Base-by-base conservation (phyloP, 1,140 invertebrate species). In the Matsumurasca onukii region DNA sequence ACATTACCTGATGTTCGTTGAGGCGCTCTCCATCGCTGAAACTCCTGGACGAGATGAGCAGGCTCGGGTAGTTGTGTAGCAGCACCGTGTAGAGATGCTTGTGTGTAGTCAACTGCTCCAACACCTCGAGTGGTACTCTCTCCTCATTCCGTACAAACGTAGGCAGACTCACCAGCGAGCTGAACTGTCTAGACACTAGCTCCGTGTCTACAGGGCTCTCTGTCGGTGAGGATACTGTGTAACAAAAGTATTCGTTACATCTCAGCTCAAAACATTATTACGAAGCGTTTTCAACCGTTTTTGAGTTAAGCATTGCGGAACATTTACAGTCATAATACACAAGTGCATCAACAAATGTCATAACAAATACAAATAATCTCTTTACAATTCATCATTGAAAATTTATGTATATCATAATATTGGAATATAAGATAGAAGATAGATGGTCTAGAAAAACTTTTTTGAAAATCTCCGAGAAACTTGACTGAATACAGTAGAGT, bases 141-240 rank as follows among this genome's bases (percentile, higher is more conserved):
- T 92, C 90, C 0, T 89, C 89, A 73, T 90, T 89, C 49, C 85
- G 87, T 34, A 94, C 85, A 72, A 89, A 95, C 0, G 93, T 94
- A 0, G 93, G 93, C 48, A 95, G 77, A 74, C 89, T 91, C 3
- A 94, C 86, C 69, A 94, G 80, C 13, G 91, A 94, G 71, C 86
- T 90, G 72, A 87, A 93, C 15, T 65, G 61, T 13, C 64, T 31
- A 34, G 24, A 52, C 24, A 31, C n/a, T 29, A 34, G 34, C 51
- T 48, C 52, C 5, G 12, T 27, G 20, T 27, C 55, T 13, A 22
- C 25, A 5, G 30, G 34, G 20, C 61, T 63, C 30, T 63, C 34
- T 5, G 39, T 34, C 5, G 34, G 30, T 31, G 61, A 63, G 3
- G 61, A 63, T 24, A 63, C 34, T 63, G 61, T 20, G 39, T 2